Evolutionary conservation across 2,113 vertebrate species (phyloP).

Genomic region (Catharus bicknelli): DNA sequence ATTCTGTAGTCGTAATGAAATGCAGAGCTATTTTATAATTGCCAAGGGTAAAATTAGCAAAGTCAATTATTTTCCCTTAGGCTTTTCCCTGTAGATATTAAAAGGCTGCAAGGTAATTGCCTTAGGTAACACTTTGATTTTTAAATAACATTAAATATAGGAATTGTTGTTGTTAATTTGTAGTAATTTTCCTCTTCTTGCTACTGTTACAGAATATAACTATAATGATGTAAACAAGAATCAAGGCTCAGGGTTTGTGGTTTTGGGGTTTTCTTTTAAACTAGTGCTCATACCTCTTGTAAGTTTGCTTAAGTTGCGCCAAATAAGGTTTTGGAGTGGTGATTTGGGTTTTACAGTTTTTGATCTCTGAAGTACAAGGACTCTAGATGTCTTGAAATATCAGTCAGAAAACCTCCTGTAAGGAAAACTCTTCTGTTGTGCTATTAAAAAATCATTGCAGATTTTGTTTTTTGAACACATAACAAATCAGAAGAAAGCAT

Average conservation of each 20-base stretch:
- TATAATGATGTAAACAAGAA: slow-evolving; percentile 31
- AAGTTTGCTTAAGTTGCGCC: slow-evolving; percentile 22
- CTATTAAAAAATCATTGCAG: neutral
- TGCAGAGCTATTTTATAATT: slow-evolving; percentile 81
- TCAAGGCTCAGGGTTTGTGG: neutral
- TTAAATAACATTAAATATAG: slow-evolving; percentile 79
- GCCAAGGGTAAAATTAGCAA: slow-evolving; percentile 82
- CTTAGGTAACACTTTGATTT: slow-evolving; percentile 80
- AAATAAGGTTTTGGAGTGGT: neutral
- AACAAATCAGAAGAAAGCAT: neutral
- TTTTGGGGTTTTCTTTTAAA: neutral
- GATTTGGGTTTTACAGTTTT: neutral
- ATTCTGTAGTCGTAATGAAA: slow-evolving; percentile 74
- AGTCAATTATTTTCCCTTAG: slow-evolving; percentile 82
- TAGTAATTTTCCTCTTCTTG: slow-evolving; percentile 69
- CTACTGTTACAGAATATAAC: slow-evolving; percentile 21
- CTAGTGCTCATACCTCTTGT: neutral
- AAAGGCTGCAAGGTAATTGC: slow-evolving; percentile 78
- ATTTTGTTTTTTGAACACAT: neutral
- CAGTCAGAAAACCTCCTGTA: neutral
- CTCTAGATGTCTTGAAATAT: slow-evolving; percentile 1
- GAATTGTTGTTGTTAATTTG: slow-evolving; percentile 73
- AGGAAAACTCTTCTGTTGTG: neutral
- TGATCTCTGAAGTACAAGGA: neutral
- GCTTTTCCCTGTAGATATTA: slow-evolving; percentile 81